A percentile compares a stretch with the other conserved stretches of the same genome.
Evolutionary conservation across 2,797 vertebrate species (phyloP).

Genomic region (Brotula barbata): DNA sequence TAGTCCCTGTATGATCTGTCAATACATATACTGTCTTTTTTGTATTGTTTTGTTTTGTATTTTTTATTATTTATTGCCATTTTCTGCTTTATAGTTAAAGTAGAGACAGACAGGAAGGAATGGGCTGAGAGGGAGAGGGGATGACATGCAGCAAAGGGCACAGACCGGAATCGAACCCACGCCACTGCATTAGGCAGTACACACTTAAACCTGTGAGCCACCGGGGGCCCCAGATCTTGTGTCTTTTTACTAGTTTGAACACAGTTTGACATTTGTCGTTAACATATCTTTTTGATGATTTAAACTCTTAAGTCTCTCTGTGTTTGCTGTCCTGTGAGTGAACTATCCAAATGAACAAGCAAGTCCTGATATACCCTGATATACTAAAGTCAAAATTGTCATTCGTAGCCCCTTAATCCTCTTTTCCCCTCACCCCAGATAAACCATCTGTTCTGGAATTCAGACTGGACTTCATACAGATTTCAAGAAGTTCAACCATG

Average conservation of each 20-base stretch:
- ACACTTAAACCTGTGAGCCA: no score
- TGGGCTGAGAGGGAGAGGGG: no score
- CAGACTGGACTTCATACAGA: conserved; percentile 55
- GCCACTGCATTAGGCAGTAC: no score
- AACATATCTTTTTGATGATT: not conserved
- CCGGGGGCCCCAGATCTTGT: no score
- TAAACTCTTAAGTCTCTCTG: not conserved
- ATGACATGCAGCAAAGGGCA: no score
- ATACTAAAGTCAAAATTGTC: conserved; percentile 48
- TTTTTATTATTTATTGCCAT: no score
- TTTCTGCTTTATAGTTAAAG: no score
- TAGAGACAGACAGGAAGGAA: no score
- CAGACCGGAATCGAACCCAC: no score
- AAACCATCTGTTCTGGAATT: conserved; percentile 75
- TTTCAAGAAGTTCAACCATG: conserved; percentile 51
- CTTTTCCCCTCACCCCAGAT: conserved; percentile 63
- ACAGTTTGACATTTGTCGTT: conserved; percentile 20
- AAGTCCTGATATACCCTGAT: conserved; percentile 32
- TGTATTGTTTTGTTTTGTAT: no score
- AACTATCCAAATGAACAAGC: conserved; percentile 1
- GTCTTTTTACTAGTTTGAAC: conserved; percentile 20
- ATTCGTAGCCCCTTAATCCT: conserved; percentile 63
- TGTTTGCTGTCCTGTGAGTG: conserved; percentile 1
- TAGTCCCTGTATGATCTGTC: no score
- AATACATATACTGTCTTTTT: no score